These are phyloP conservation scores for Nebria brevicollis DNA, from an alignment of 2,888 invertebrate species.

Conservation along the genomic window DNA sequence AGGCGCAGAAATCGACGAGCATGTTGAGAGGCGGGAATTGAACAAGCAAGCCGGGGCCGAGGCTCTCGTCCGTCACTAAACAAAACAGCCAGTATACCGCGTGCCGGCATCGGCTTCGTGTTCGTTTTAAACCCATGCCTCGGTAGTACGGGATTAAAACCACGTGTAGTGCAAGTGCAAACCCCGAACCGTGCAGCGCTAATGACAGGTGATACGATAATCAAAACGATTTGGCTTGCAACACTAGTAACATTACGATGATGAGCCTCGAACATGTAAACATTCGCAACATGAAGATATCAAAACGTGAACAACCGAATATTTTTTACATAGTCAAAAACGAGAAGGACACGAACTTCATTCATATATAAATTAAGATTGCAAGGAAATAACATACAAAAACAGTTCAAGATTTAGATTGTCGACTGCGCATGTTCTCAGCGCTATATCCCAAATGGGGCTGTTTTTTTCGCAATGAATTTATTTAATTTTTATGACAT, in stretches of 20 bases:
- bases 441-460: too few relatives aligned
- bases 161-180: constrained; percentile 30
- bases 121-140: constrained; percentile 2
- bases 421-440: too few relatives aligned
- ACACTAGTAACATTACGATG: background rate
- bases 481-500: too few relatives aligned
- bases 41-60: constrained; percentile 12
- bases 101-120: constrained; percentile 41
- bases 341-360: background rate
- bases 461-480: too few relatives aligned
- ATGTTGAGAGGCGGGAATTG: constrained; percentile 34
- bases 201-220: constrained; percentile 29
- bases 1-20: constrained; percentile 21
- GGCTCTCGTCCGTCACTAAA: constrained; percentile 28
- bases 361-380: background rate
- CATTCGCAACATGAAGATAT: background rate
- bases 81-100: constrained; percentile 42
- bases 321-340: background rate
- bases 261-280: background rate
- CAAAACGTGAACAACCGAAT: background rate
- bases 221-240: background rate
- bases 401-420: background rate
- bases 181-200: constrained; percentile 9
- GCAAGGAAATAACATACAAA: background rate
- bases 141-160: constrained; percentile 30